phyloP scores from a whole-genome alignment of 1,140 invertebrate genomes.

The Antheraea mylitta region DNA sequence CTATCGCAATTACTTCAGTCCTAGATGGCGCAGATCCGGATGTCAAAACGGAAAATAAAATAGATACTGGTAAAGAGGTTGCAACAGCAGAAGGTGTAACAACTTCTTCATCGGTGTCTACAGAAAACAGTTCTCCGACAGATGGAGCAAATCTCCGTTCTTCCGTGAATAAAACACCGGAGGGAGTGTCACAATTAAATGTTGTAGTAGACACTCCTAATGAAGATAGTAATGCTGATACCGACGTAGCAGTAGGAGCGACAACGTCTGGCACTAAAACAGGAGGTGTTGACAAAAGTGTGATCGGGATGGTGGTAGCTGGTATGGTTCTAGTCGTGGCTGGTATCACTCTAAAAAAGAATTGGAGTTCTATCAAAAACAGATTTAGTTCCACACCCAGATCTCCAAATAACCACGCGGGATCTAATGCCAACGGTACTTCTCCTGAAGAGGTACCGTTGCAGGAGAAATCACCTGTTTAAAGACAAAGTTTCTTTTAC shows the following conservation, averaged over 20 bases:
- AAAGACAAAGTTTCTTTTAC: slow-evolving; percentile 20
- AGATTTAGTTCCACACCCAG: slow-evolving; percentile 59
- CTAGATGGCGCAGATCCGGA: slow-evolving; percentile 30
- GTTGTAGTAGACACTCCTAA: slow-evolving; percentile 26
- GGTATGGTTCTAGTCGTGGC: slow-evolving; percentile 71
- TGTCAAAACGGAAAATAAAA: slow-evolving; percentile 11
- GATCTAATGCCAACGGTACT: slow-evolving; percentile 49
- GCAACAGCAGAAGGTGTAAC: slow-evolving; percentile 17
- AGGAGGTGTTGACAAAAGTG: slow-evolving; percentile 62
- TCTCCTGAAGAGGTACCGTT: slow-evolving; percentile 66
- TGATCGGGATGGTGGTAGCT: slow-evolving; percentile 72
- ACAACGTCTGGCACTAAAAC: slow-evolving; percentile 49
- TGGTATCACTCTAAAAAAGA: slow-evolving; percentile 78
- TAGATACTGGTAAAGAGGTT: background rate
- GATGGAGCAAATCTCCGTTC: slow-evolving; percentile 41
- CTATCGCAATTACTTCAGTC: slow-evolving; percentile 32
- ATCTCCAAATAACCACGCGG: slow-evolving; percentile 37
- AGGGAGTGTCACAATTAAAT: slow-evolving; percentile 32
- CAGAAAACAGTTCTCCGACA: slow-evolving; percentile 17
- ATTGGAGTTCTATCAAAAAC: slow-evolving; percentile 74
- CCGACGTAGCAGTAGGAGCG: slow-evolving; percentile 56
- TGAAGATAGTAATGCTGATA: slow-evolving; percentile 17
- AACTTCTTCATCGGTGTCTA: slow-evolving; percentile 11
- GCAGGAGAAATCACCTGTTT: slow-evolving; percentile 66
- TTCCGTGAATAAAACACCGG: slow-evolving; percentile 42